Base-by-base conservation (phyloP, 2,113 vertebrate species). In the Eclectus roratus region DNA sequence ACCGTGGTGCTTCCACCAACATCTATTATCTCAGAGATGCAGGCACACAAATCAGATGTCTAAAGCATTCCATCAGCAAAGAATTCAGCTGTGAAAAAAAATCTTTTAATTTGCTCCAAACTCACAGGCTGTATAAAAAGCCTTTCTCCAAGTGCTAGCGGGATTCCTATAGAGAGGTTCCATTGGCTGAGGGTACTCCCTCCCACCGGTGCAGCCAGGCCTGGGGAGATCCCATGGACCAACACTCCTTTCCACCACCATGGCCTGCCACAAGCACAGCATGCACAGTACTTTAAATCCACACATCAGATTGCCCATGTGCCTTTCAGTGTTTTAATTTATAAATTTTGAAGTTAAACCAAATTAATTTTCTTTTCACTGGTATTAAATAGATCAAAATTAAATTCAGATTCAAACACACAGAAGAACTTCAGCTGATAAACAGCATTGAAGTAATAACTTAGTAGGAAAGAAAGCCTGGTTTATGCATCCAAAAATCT, bases 261-360 rank as follows among this genome's bases (percentile, higher is more conserved):
- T 5, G 10, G 25, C 35, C 60, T 27, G 63, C 9, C 31, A 35
- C 25, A 23, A 35, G 29, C 4, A 31, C 46, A 35, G 52, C 13
- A 0, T 10, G 23, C 37, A 24, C 29, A 11, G 23, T 3, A 6
- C 80, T 58, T 47, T n/a, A 3, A 9, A 39, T 7, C 37, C 41
- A 43, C 31, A 44, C 2, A 2, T 6, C 37, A 9, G 31, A 13
- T 0, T 28, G 11, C n/a, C 37, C n/a, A 23, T 0, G 0, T 0
- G 27, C 65, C 73, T 92, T 88, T 77, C 85, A 56, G 43, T 39
- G 31, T 43, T 94, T 87, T 95, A 77, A 97, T 97, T 93, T 81
- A 65, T 18, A 92, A 39, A 85, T 76, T 82, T 80, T 63, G 29
- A 88, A 95, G 89, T 88, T 88, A 88, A 74, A 91, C 44, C 91